Conservation (phyloP, 2,888 invertebrate species). For the Phalangium opilio region DNA sequence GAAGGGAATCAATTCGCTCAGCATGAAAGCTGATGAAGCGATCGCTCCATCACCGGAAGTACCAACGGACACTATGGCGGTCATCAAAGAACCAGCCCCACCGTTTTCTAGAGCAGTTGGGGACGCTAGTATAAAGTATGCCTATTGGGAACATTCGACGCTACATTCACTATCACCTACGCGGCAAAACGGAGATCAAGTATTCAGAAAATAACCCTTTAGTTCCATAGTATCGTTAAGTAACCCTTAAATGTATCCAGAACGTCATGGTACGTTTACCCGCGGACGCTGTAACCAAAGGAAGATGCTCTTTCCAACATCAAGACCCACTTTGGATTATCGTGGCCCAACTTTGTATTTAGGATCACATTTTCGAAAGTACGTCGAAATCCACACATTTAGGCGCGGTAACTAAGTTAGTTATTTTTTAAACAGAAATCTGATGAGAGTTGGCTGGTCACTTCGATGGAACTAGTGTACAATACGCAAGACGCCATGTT, state of each 20-base stretch:
- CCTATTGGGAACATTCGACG: slow-evolving; percentile 21
- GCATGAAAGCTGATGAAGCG: too few species aligned
- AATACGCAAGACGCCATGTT: slow-evolving; percentile 42
- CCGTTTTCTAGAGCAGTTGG: slow-evolving; percentile 16
- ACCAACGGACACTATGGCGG: too few species aligned
- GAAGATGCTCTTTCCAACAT: slow-evolving; percentile 17
- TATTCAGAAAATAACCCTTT: too few species aligned
- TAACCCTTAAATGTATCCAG: background rate
- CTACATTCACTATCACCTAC: slow-evolving; percentile 20
- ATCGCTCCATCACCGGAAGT: too few species aligned
- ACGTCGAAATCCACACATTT: slow-evolving; percentile 20
- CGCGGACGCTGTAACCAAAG: slow-evolving; percentile 16
- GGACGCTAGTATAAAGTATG: slow-evolving; percentile 20
- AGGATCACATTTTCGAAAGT: slow-evolving; percentile 68
- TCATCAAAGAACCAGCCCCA: background rate
- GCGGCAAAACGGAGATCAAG: slow-evolving; percentile 17
- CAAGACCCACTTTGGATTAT: slow-evolving; percentile 17
- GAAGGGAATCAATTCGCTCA: too few species aligned
- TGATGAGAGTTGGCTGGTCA: slow-evolving; percentile 52
- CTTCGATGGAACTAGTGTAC: slow-evolving; percentile 55
- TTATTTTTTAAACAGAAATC: background rate
- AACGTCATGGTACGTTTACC: slow-evolving; percentile 2
- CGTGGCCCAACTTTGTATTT: slow-evolving; percentile 41
- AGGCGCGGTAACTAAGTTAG: too few species aligned
- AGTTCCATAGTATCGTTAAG: too few species aligned